A percentile compares a stretch with the other conserved stretches of the same genome.
Conservation (phyloP, 2,797 vertebrate genomes). For the Urocyon cinereoargenteus region DNA sequence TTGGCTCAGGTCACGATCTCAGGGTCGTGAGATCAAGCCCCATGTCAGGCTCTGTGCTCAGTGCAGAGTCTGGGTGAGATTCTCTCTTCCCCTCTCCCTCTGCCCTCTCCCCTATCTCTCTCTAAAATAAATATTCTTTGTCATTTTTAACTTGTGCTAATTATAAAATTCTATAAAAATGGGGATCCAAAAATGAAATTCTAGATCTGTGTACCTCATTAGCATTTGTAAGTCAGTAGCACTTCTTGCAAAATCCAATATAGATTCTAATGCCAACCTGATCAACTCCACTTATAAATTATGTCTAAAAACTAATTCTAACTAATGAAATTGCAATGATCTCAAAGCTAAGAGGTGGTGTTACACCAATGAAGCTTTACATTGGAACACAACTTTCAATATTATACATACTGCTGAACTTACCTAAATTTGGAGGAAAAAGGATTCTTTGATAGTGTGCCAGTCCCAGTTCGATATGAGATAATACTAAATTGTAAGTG, state of each 20-base stretch:
- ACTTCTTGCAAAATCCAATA: neutral
- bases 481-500: conserved; percentile 1
- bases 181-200: conserved; percentile 4
- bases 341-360: neutral
- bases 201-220: neutral
- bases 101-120: neutral
- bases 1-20: neutral
- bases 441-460: neutral
- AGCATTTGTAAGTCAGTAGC: neutral
- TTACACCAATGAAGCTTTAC: neutral
- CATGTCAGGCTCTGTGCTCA: neutral
- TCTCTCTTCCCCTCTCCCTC: neutral
- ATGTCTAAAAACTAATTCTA: neutral
- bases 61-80: neutral
- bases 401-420: neutral
- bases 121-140: neutral
- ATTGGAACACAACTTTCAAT: neutral
- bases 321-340: neutral
- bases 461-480: neutral
- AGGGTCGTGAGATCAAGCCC: neutral
- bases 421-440: neutral
- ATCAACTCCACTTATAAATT: neutral
- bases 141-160: conserved; percentile 10
- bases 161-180: conserved; percentile 8
- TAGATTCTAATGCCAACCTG: neutral